A percentile compares a stretch with the other conserved stretches of the same genome.
Conservation (phyloP, 1,140 invertebrate genomes). For the Aplysia californica region DNA sequence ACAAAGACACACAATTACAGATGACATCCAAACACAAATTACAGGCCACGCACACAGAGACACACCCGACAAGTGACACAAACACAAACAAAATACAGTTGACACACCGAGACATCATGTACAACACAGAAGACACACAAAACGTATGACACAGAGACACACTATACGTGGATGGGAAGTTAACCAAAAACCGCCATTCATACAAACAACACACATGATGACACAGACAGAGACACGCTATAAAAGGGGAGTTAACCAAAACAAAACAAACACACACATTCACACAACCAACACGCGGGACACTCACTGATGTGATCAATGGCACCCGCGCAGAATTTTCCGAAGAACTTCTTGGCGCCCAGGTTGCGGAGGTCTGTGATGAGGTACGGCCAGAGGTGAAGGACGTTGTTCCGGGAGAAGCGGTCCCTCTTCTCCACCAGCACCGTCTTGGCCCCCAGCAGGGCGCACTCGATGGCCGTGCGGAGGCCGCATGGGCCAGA, state of each 20-base stretch:
- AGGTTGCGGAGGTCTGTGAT: constrained; percentile 94
- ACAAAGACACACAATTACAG: constrained; percentile 87
- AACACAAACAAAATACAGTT: no score
- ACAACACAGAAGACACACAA: no score
- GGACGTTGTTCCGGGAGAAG: constrained; percentile 89
- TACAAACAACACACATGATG: no score
- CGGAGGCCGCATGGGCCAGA: constrained; percentile 95
- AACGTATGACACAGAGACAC: no score
- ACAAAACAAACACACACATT: neutral
- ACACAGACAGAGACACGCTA: no score
- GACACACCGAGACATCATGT: no score
- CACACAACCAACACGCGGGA: neutral
- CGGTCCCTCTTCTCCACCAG: constrained; percentile 67
- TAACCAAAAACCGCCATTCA: no score
- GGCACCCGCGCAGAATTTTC: constrained; percentile 98
- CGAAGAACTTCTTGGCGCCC: constrained; percentile 98
- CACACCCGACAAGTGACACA: no score
- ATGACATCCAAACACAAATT: no score
- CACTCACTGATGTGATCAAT: constrained; percentile 95
- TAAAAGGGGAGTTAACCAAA: no score
- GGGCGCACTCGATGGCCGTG: constrained; percentile 94
- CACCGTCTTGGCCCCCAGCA: constrained; percentile 86
- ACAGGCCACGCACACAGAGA: no score
- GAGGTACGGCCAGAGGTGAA: constrained; percentile 99
- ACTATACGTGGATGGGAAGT: no score